phyloP scores from a whole-genome alignment of 2,113 vertebrate species.

The Chelonoidis abingdonii region DNA sequence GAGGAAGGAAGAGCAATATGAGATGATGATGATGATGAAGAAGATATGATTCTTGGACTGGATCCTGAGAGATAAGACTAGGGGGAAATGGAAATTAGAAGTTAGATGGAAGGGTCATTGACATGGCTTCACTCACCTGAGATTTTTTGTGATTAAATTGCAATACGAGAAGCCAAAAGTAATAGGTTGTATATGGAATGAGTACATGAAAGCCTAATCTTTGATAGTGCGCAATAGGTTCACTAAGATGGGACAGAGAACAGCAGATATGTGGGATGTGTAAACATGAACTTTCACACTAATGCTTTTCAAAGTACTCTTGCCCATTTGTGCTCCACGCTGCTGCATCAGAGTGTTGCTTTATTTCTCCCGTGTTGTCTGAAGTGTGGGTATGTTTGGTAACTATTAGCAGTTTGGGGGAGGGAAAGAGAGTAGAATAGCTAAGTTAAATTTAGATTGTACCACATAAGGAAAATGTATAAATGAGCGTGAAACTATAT shows the following conservation, averaged over 20 bases:
- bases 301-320: neutral
- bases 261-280: fast-evolving
- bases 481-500: neutral
- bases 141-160: neutral
- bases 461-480: neutral
- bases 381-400: neutral
- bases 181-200: neutral
- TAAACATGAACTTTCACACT: neutral
- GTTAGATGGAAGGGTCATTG: neutral
- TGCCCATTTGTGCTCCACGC: fast-evolving
- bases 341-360: neutral
- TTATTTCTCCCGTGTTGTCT: neutral
- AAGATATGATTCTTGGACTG: neutral
- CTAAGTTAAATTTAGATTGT: neutral
- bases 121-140: neutral
- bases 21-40: neutral
- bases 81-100: neutral
- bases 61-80: neutral
- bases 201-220: neutral
- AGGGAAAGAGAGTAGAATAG: neutral
- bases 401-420: neutral
- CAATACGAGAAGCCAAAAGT: neutral
- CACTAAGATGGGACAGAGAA: neutral
- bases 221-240: neutral
- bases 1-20: neutral